A percentile compares a stretch with the other conserved stretches of the same genome.
Conservation (phyloP, 2,797 vertebrate species). For the Lophius americanus region DNA sequence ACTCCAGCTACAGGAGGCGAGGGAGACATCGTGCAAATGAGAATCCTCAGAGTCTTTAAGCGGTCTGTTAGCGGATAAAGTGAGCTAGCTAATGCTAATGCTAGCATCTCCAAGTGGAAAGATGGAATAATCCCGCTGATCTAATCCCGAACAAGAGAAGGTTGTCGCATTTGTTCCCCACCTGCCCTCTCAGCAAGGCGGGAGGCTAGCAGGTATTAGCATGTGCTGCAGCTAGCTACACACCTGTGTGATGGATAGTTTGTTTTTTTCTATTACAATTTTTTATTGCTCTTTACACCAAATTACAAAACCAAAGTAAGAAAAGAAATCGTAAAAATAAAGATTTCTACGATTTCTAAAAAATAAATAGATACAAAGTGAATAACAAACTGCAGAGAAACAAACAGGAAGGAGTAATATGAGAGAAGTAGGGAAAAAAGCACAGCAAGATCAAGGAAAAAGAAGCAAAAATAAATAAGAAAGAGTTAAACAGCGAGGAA, state of each 20-base stretch:
- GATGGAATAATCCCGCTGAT: conserved; percentile 57
- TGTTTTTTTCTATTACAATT: no score
- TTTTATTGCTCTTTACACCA: no score
- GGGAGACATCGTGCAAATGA: conserved; percentile 69
- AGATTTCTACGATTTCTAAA: no score
- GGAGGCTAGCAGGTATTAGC: conserved; percentile 69
- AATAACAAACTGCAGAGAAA: no score
- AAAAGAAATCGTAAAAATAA: no score
- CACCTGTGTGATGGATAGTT: conserved; percentile 28
- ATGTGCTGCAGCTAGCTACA: conserved; percentile 29
- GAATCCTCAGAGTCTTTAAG: conserved; percentile 70
- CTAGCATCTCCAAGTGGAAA: conserved; percentile 75
- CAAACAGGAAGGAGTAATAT: no score
- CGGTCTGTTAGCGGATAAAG: conserved; percentile 69
- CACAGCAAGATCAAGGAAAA: no score
- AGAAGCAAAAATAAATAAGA: no score
- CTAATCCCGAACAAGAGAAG: conserved; percentile 47
- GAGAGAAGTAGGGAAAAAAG: no score
- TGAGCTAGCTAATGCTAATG: conserved; percentile 43
- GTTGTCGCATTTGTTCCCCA: conserved; percentile 50
- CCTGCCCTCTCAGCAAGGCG: conserved; percentile 59
- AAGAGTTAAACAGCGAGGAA: no score
- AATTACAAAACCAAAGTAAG: no score
- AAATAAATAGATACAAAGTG: no score
- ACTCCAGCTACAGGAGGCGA: conserved; percentile 64